Evolutionary conservation across 2,888 invertebrate genomes (phyloP).

Genomic region (Eupithecia centaureata): DNA sequence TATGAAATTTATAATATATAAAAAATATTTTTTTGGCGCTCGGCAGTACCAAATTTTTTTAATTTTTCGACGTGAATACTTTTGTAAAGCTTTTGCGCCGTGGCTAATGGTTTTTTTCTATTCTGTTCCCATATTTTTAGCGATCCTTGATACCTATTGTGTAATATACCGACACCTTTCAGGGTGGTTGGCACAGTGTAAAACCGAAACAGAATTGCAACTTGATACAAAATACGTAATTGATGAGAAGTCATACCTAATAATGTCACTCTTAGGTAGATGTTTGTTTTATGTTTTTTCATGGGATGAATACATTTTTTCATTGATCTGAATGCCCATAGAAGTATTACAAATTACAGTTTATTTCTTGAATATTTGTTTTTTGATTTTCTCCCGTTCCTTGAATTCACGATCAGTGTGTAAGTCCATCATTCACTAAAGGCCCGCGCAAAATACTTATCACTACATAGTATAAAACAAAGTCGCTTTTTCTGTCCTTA

Average conservation of each 20-base stretch:
- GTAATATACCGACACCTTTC: constrained; percentile 65
- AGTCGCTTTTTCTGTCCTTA: too few species aligned
- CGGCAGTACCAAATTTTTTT: neutral
- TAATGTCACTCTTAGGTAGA: too few species aligned
- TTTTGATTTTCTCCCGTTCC: neutral
- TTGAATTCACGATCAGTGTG: neutral
- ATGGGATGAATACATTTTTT: too few species aligned
- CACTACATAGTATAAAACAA: too few species aligned
- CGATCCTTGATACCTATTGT: constrained; percentile 59
- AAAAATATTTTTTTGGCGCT: neutral
- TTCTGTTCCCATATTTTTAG: constrained; percentile 43
- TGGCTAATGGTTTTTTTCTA: constrained; percentile 21
- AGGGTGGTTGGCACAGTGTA: constrained; percentile 55
- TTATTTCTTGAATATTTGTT: neutral
- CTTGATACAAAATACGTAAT: neutral
- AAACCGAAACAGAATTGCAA: constrained; percentile 14
- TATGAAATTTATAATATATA: neutral
- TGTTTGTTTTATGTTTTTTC: too few species aligned
- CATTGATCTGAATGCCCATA: too few species aligned
- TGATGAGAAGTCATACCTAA: neutral
- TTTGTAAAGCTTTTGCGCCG: neutral
- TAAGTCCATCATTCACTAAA: neutral
- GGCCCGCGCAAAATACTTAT: too few species aligned
- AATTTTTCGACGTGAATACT: neutral
- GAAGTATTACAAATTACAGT: too few species aligned